Evolutionary conservation across 2,888 invertebrate genomes (phyloP), one percentile per base, ranked within the genome.

Genomic region (Myopa tessellatipennis): DNA sequence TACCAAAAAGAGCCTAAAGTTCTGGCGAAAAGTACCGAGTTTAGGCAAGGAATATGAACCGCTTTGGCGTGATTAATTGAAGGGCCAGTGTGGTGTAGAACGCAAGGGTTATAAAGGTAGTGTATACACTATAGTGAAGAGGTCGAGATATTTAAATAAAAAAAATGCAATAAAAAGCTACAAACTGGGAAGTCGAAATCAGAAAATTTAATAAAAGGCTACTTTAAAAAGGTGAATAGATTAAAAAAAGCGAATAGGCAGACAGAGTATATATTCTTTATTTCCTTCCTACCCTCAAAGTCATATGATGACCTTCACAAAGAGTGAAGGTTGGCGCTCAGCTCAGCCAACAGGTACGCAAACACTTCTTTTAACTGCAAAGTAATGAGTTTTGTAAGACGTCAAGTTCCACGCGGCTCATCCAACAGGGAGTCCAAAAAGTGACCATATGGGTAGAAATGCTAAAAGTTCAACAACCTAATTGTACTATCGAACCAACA

Each of bases 371-470:
- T 16, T 40, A 79, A 74, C 67, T 77, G 79, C 80, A 83, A 82
- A 83, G 81, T 82, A 83, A 84, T 83, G 82, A 82, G 82, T 77
- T 81, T 84, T 82, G 81, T 77, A 84, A 85, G 79, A 75, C 40
- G 80, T 52, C 80, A n/a, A 36, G n/a, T 26, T 52, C 71, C 75
- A 71, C 52, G 78, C 74, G 78, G 78, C 1, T 76, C 65, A 63
- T 50, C 55, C 69, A 76, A 71, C 74, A 74, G 65, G 60, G 76
- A 79, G 60, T 18, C 74, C 74, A 67, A 65, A 18, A 50, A 12
- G 34, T 18, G 34, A 3, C 3, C 45, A 60, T 58, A 16, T 5
- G n/a, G 34, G 8, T 40, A 12, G 0, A 61, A 63, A 7, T 14
- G 55, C 10, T n/a, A 6, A 55, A 52, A 60, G 74, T 81, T 81